Evolutionary conservation across 2,797 vertebrate genomes (phyloP), one percentile per base, ranked within the genome.

Genomic region (Channallabes apus): DNA sequence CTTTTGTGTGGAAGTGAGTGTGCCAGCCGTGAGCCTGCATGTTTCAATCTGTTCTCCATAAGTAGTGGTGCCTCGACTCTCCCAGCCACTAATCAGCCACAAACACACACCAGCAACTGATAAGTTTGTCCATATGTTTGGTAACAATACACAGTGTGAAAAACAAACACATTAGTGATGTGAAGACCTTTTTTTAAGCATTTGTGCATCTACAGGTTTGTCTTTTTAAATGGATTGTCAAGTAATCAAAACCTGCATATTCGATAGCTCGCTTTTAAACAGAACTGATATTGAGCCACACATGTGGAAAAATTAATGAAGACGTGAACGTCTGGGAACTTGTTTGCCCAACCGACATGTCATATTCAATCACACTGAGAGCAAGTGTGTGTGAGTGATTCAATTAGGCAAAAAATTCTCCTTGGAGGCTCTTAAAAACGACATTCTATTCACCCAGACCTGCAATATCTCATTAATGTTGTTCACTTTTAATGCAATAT

Each of bases 1-100:
- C 64, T 79, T 81, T 87, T 87, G 88, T 77, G 59, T 80, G 75
- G 83, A 85, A 86, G 24, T 18, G 62, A 75, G 59, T 59, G 69
- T 85, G 76, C 64, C 79, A 82, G 15, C 54, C 54, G 22, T 76
- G 64, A 81, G 86, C 83, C 32, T 82, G 59, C 68, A 84, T 56
- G 64, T 86, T 59, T 82, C 29, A 58, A 64, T 80, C 79, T 82
- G 29, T 82, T 69, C 72, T 46, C 61, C 38, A 54, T 69, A 54
- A 87, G 69, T 11, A 77, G 9, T 35, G 2, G 54, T 17, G 24
- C 35, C 58, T 41, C 32, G 35, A 46, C 35, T 64, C 58, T 17
- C 77, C 24, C 4, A n/a, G 11, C 35, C 80, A 77, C 61, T 46
- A 75, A 86, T 69, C 72, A 78, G 5, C 22, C 32, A 46, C 24